Percentiles rank a stretch among this genome's conserved stretches.
Conservation (phyloP, 1,140 invertebrate genomes). For the Thaumatotibia leucotreta region DNA sequence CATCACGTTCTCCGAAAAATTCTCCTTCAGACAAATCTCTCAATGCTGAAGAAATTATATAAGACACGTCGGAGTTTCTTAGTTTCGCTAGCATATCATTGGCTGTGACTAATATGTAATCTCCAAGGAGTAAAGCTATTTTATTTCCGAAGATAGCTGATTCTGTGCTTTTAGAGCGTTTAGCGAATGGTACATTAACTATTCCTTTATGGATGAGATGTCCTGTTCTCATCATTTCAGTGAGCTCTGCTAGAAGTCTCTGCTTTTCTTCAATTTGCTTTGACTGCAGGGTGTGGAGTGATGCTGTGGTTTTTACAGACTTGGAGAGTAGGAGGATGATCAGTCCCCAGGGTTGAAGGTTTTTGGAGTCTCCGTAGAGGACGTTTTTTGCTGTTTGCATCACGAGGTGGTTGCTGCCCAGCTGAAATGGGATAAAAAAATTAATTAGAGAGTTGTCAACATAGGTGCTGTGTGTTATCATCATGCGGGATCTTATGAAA, state of each 20-base stretch:
- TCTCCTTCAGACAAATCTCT: slow-evolving; percentile 90
- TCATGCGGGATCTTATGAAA: no score
- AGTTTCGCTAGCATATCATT: slow-evolving; percentile 88
- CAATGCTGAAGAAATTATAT: slow-evolving; percentile 88
- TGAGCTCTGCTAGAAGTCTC: slow-evolving; percentile 90
- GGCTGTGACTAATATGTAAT: slow-evolving; percentile 91
- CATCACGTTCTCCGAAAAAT: slow-evolving; percentile 87
- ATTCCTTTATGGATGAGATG: slow-evolving; percentile 94
- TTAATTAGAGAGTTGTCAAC: neutral
- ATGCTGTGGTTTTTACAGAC: slow-evolving; percentile 77
- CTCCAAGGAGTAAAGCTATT: slow-evolving; percentile 92
- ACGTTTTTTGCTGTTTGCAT: slow-evolving; percentile 90
- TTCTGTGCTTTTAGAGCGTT: slow-evolving; percentile 65
- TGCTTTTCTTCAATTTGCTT: slow-evolving; percentile 79
- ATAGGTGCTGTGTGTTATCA: no score
- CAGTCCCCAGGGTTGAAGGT: slow-evolving; percentile 91
- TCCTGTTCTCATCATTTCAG: slow-evolving; percentile 96
- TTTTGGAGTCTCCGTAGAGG: slow-evolving; percentile 89
- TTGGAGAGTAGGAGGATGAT: slow-evolving; percentile 92
- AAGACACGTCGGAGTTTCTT: slow-evolving; percentile 84
- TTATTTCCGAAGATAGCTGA: slow-evolving; percentile 88
- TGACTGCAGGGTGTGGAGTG: slow-evolving; percentile 12
- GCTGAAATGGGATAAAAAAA: slow-evolving; percentile 42
- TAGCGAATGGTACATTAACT: slow-evolving; percentile 82
- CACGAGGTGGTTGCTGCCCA: slow-evolving; percentile 93